phyloP scores from a whole-genome alignment of 1,140 invertebrate genomes.

The Drosophila burlai region DNA sequence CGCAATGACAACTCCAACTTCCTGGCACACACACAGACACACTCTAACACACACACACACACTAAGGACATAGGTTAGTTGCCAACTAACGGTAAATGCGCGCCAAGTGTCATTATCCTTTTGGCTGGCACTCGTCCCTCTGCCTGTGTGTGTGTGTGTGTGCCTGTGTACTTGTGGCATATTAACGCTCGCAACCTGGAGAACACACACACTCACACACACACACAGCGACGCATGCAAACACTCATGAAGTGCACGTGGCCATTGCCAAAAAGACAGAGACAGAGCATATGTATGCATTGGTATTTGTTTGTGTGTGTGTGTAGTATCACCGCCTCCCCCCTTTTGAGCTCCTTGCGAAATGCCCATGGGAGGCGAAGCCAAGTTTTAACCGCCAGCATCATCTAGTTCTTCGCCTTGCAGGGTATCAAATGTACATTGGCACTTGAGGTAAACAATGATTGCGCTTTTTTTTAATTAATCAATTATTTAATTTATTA shows the following conservation, averaged over 20 bases:
- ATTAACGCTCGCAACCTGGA: conserved; percentile 39
- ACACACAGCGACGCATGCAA: conserved; percentile 31
- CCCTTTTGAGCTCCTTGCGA: conserved; percentile 1
- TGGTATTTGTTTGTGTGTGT: conserved; percentile 1
- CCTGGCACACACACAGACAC: conserved; percentile 17
- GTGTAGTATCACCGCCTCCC: conserved; percentile 19
- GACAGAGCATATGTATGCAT: conserved; percentile 4
- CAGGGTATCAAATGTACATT: conserved; percentile 12
- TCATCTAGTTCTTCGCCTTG: conserved; percentile 18
- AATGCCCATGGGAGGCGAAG: conserved; percentile 43
- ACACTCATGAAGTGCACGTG: conserved; percentile 58
- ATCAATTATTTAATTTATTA: too few relatives aligned
- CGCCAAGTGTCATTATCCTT: conserved; percentile 81
- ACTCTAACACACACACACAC: conserved; percentile 6
- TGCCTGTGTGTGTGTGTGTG: conserved; percentile 4
- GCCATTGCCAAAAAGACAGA: conserved; percentile 70
- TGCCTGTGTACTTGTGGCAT: conserved; percentile 36
- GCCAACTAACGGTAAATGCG: conserved; percentile 76
- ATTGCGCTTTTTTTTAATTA: neutral
- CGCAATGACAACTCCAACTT: conserved; percentile 53
- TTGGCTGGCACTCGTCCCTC: conserved; percentile 60
- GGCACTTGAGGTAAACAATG: neutral
- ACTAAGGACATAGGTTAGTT: conserved; percentile 54
- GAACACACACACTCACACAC: conserved; percentile 28
- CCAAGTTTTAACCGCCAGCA: conserved; percentile 74